phyloP scores from a whole-genome alignment of 2,888 invertebrate genomes.

The Drosophila helvetica region DNA sequence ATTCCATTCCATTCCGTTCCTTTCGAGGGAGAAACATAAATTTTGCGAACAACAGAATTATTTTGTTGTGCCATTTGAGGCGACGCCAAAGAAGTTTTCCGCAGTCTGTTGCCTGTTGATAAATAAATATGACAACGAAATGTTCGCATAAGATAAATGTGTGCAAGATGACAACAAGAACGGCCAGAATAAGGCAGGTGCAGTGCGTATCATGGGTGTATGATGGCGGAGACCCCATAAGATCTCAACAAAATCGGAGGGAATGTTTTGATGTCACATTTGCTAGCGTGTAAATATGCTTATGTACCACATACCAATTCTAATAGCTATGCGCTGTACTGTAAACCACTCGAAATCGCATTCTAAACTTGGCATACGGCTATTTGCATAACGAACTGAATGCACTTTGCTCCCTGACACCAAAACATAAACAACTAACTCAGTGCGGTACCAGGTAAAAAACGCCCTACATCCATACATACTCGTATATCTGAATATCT shows the following conservation, averaged over 20 bases:
- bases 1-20: too few species aligned
- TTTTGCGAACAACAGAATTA: slow-evolving; percentile 29
- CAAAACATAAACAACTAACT: slow-evolving; percentile 67
- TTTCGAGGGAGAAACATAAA: slow-evolving; percentile 50
- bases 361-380: slow-evolving; percentile 68
- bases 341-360: slow-evolving; percentile 38
- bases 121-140: slow-evolving; percentile 65
- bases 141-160: slow-evolving; percentile 42
- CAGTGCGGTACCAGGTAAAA: slow-evolving; percentile 22
- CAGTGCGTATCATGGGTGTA: slow-evolving; percentile 14
- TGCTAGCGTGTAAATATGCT: too few species aligned
- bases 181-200: slow-evolving; percentile 10
- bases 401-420: slow-evolving; percentile 66
- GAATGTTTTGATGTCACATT: too few species aligned
- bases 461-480: slow-evolving; percentile 42
- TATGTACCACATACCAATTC: too few species aligned
- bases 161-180: slow-evolving; percentile 25
- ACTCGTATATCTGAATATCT: not conserved
- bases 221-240: too few species aligned
- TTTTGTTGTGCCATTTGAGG: slow-evolving; percentile 37
- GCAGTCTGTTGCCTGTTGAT: slow-evolving; percentile 64
- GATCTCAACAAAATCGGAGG: too few species aligned
- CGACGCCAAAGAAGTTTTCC: slow-evolving; percentile 75
- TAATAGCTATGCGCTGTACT: not conserved
- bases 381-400: slow-evolving; percentile 70